Evolutionary conservation across 2,888 invertebrate genomes (phyloP), one percentile per base, ranked within the genome.

Genomic region (Halictus ligatus): DNA sequence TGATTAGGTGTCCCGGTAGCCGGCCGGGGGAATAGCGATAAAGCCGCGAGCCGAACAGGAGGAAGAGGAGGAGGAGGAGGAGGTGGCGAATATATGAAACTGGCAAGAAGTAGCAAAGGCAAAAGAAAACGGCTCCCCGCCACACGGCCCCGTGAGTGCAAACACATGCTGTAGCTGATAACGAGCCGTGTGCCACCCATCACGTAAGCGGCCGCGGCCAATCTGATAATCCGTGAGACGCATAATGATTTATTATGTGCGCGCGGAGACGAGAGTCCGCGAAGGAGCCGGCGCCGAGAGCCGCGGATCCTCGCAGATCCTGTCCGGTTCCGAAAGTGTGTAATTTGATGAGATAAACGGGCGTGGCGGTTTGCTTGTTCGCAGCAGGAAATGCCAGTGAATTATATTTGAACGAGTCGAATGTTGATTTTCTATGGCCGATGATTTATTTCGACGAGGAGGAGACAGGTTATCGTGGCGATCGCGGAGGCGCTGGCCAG

Each of bases 161-260:
- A 93, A 93, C 88, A 90, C 93, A 93, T 93, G 93, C 93, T 92
- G 83, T 83, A 75, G 83, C 83, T 84, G 93, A 93, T 93, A 93
- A 93, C 91, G 73, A 83, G 81, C 81, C 89, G 82, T 89, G 83
- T 75, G 79, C 88, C 89, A 87, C 84, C 88, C 88, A 88, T 89
- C 90, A 86, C 80, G 90, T 81, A 80, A 86, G 79, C 89, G 87
- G 87, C 90, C 90, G 85, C 87, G 82, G 85, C 87, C 89, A 84
- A 81, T 82, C 88, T 85, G 92, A 92, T 93, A 92, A 92, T 90
- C 91, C 92, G 85, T 88, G 87, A 91, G 89, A 91, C 88, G 89
- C 88, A 81, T 90, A 90, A 92, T 93, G 91, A 92, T 92, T 93
- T 92, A 93, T 92, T 89, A 89, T 88, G 18, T 85, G 85, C 76